Evolutionary conservation across 2,888 invertebrate species (phyloP).

Genomic region (Melanostoma scalare): DNA sequence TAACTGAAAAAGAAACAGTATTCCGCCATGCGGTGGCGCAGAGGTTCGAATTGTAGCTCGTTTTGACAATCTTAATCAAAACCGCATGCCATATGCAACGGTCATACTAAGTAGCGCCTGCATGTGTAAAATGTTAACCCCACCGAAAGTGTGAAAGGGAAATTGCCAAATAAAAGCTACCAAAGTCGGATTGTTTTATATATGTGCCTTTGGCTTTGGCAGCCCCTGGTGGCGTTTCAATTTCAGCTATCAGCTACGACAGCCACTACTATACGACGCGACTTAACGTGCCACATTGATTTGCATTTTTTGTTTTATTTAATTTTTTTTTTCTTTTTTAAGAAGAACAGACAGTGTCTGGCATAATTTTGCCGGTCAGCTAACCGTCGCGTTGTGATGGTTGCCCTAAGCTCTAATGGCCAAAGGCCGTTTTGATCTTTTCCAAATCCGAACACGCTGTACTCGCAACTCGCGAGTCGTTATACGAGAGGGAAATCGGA

Average conservation of each 20-base stretch:
- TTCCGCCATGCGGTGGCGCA: slow-evolving; percentile 20
- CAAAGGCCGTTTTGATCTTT: slow-evolving; percentile 31
- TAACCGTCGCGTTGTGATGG: slow-evolving; percentile 32
- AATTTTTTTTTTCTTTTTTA: slow-evolving; percentile 15
- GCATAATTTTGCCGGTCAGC: slow-evolving; percentile 68
- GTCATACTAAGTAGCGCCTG: slow-evolving; percentile 45
- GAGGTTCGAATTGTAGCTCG: slow-evolving; percentile 27
- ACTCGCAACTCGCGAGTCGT: too few relatives aligned
- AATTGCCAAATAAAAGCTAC: slow-evolving; percentile 47
- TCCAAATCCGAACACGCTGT: slow-evolving; percentile 43
- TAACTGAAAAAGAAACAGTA: slow-evolving; percentile 24
- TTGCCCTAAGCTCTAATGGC: slow-evolving; percentile 41
- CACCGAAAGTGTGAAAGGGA: slow-evolving; percentile 52
- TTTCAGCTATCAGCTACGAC: slow-evolving; percentile 9
- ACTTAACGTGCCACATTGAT: slow-evolving; percentile 43
- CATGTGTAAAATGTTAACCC: slow-evolving; percentile 25
- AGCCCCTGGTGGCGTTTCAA: slow-evolving; percentile 49
- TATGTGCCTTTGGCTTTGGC: slow-evolving; percentile 22
- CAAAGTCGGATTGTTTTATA: slow-evolving; percentile 18
- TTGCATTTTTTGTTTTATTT: slow-evolving; percentile 41
- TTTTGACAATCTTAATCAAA: slow-evolving; percentile 37
- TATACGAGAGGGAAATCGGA: slow-evolving; percentile 66
- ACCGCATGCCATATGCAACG: slow-evolving; percentile 48
- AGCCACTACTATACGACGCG: neutral
- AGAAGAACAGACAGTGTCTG: slow-evolving; percentile 60